Base-by-base conservation (phyloP, 2,797 vertebrate genomes). In the Hirundo rustica region DNA sequence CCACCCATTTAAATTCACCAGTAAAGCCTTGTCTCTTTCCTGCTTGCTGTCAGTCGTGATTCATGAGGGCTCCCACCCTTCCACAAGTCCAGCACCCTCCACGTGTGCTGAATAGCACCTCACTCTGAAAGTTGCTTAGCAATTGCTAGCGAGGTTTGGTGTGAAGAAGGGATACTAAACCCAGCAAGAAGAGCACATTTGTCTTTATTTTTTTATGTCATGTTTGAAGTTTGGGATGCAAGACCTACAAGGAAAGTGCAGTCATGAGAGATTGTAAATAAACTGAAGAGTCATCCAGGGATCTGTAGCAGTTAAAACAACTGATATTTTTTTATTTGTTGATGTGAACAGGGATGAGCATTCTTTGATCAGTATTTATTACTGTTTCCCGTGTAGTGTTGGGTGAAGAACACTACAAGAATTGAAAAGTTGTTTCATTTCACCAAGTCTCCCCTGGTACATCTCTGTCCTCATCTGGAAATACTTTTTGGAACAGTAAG, bases 351-450 rank as follows among this genome's bases (percentile, higher is more conserved):
- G 26, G 81, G 71, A 93, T 85, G 55, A 94, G 65, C 30, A 61
- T 95, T 85, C 75, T 82, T 95, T 94, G 80, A 68, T 96, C 51
- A 71, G 80, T 84, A 38, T 93, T 92, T 94, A 78, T 92, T 95
- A 45, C 68, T 70, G 22, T 91, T 94, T 82, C 48, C 57, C 60
- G 85, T 83, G 66, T 57, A 50, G 42, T 80, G 54, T 65, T 85
- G 62, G 66, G 36, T 54, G 67, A 88, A 81, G 70, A 79, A 48
- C 75, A 29, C 72, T 89, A 29, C 58, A 78, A 80, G 85, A 79
- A 80, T 13, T 67, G 85, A 83, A 85, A 93, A 68, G 22, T 77
- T 93, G 42, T 73, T n/a, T 93, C 27, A 45, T 91, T 94, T 90
- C 77, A 83, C 55, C 40, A 60, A 18, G 25, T 53, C 80, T 90